Base-by-base conservation (phyloP, 2,888 invertebrate species). In the Agelastica alni region DNA sequence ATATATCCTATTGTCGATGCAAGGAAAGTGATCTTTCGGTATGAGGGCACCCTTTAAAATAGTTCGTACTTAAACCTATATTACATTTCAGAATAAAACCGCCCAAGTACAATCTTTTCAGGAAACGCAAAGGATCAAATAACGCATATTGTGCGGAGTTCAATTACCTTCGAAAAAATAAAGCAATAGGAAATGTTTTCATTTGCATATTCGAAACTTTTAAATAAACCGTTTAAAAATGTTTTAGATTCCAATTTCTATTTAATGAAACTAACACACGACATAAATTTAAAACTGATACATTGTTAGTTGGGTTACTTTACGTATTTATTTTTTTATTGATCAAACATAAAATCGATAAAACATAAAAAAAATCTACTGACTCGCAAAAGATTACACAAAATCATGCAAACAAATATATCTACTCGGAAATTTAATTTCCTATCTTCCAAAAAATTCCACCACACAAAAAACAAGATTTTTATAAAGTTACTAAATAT, bases 281-380 rank as follows among this genome's bases (percentile, higher is more conserved):
- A n/a, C n/a, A n/a, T n/a, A n/a, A n/a, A n/a, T n/a, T n/a, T n/a
- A n/a, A n/a, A n/a, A n/a, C n/a, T n/a, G n/a, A n/a, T n/a, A n/a
- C 2, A 7, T 26, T 26, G 26, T 26, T 26, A 3, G 9, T 26
- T 26, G 22, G 22, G 22, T 22, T 22, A 22, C 4, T 22, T n/a
- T n/a, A 26, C 26, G 6, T 26, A 26, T 26, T 26, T 26, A 16
- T 37, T 37, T 12, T 28, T n/a, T 1, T 51, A 55, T 49, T 44
- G 51, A 51, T 47, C 17, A 42, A 51, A 51, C 46, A n/a, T 34
- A 34, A 17, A 36, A 47, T 47, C 34, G 47, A 47, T 34, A 43
- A 10, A 53, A 48, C 47, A 48, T 1, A 39, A 47, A 31, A 41
- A 43, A 31, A n/a, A n/a, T n/a, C n/a, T n/a, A n/a, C n/a, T n/a